These are phyloP conservation scores for Tribolium castaneum DNA, from an alignment of 1,140 invertebrate species.

Conservation along the genomic window DNA sequence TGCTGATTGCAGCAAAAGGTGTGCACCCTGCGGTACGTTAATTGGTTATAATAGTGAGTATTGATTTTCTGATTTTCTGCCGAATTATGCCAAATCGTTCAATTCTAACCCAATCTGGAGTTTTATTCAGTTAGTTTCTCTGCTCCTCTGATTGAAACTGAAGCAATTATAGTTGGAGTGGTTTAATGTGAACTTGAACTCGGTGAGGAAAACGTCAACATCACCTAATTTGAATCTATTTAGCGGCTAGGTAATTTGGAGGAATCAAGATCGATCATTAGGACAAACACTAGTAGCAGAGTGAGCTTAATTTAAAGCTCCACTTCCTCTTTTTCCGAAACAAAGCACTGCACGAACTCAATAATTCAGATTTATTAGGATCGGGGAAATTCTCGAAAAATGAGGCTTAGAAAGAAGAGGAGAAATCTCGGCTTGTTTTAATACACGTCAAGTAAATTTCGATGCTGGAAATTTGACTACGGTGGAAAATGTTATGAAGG, in stretches of 20 bases:
- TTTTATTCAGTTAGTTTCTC: slow-evolving; percentile 18
- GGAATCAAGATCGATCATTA: background rate
- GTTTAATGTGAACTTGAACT: slow-evolving; percentile 12
- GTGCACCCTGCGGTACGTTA: slow-evolving; percentile 4
- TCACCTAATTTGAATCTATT: slow-evolving; percentile 24
- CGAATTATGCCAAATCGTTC: slow-evolving; percentile 15
- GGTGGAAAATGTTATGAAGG: slow-evolving; percentile 5
- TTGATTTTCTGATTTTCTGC: slow-evolving; percentile 1
- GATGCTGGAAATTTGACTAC: background rate
- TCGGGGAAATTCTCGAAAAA: background rate
- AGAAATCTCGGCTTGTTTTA: slow-evolving; percentile 18
- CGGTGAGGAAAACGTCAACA: slow-evolving; percentile 18
- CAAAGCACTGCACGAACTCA: background rate
- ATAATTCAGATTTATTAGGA: slow-evolving; percentile 14
- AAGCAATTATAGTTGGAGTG: slow-evolving; percentile 14
- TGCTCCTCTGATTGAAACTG: background rate
- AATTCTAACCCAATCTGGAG: background rate
- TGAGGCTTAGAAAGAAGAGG: background rate
- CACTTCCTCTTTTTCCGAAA: background rate
- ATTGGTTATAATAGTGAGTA: slow-evolving; percentile 24
- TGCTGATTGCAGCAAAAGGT: slow-evolving; percentile 25
- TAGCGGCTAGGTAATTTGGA: slow-evolving; percentile 1
- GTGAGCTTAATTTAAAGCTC: slow-evolving; percentile 4
- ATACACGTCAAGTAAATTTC: slow-evolving; percentile 18
- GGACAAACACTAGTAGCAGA: background rate